These are phyloP conservation scores for Melanotaenia trifasciata DNA, from an alignment of 2,797 vertebrate species.

Conservation along the genomic window DNA sequence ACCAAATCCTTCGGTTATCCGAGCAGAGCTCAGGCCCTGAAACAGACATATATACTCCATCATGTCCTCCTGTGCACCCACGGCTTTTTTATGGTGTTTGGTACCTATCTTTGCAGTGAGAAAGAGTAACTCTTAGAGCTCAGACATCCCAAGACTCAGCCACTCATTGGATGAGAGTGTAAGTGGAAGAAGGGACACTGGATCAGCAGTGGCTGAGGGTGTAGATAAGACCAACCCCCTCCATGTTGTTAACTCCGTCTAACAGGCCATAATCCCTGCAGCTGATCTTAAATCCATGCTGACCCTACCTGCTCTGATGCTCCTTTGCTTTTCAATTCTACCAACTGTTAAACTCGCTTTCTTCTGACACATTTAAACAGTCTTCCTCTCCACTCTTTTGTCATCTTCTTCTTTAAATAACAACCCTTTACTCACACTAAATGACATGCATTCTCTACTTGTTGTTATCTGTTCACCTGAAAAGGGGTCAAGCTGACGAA, in stretches of 20 bases:
- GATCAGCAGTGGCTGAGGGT: constrained; percentile 50
- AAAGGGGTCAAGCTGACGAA: constrained; percentile 19
- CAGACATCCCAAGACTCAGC: constrained; percentile 28
- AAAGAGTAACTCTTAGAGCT: constrained; percentile 12
- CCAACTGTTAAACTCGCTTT: not conserved
- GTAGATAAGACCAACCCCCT: constrained; percentile 52
- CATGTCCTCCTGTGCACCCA: constrained; percentile 13
- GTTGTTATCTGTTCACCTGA: constrained; percentile 13
- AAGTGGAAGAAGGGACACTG: constrained; percentile 31
- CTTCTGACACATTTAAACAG: not conserved
- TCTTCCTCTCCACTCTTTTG: not conserved
- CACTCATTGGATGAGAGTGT: constrained; percentile 44
- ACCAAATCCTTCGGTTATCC: constrained; percentile 12
- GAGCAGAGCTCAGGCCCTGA: constrained; percentile 29
- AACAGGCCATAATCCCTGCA: constrained; percentile 71
- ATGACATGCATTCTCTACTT: not conserved
- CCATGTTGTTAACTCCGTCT: constrained; percentile 57
- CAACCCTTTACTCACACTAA: not conserved
- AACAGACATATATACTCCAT: constrained; percentile 41
- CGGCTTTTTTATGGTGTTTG: not conserved
- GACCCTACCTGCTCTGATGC: constrained; percentile 65
- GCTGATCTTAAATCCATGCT: constrained; percentile 70
- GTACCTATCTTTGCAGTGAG: constrained; percentile 15
- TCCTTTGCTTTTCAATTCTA: constrained; percentile 10
- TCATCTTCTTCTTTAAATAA: not conserved